These are phyloP conservation scores for Listrodromus nycthemerus DNA, from an alignment of 2,888 invertebrate species.

Conservation along the genomic window DNA sequence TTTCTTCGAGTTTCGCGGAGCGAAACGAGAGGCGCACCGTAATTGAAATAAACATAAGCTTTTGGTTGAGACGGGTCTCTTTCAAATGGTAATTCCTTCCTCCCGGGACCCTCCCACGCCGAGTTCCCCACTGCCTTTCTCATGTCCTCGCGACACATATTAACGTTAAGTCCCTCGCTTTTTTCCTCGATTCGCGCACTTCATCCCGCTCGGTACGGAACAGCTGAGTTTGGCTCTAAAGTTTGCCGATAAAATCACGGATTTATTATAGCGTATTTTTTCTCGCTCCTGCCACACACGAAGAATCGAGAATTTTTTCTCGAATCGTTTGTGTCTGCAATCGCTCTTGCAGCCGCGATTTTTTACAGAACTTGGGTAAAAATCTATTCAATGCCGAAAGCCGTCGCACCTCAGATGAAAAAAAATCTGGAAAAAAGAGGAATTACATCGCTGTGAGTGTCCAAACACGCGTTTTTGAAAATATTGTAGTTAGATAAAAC, in stretches of 20 bases:
- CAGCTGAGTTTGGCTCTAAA: constrained; percentile 50
- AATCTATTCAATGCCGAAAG: background rate
- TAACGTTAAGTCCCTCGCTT: constrained; percentile 36
- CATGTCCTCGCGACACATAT: constrained; percentile 45
- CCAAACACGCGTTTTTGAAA: background rate
- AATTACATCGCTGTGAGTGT: background rate
- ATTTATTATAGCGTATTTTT: constrained; percentile 57
- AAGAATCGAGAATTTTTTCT: constrained; percentile 36
- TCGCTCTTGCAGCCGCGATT: background rate
- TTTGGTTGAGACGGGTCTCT: constrained; percentile 72
- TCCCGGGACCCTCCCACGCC: constrained; percentile 69
- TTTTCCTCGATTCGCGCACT: constrained; percentile 38
- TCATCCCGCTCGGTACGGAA: constrained; percentile 45
- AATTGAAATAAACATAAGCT: constrained; percentile 79
- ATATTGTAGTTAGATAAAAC: background rate
- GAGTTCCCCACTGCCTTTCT: constrained; percentile 61
- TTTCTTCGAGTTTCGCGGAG: constrained; percentile 54
- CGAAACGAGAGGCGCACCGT: constrained; percentile 68
- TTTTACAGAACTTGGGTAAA: background rate
- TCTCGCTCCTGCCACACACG: constrained; percentile 39
- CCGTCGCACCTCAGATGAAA: background rate
- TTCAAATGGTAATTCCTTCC: constrained; percentile 76
- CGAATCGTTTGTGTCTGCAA: constrained; percentile 2
- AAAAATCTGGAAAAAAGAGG: background rate
- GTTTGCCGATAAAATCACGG: constrained; percentile 56